Conservation (phyloP, 2,797 vertebrate genomes). For the Miichthys miiuy region DNA sequence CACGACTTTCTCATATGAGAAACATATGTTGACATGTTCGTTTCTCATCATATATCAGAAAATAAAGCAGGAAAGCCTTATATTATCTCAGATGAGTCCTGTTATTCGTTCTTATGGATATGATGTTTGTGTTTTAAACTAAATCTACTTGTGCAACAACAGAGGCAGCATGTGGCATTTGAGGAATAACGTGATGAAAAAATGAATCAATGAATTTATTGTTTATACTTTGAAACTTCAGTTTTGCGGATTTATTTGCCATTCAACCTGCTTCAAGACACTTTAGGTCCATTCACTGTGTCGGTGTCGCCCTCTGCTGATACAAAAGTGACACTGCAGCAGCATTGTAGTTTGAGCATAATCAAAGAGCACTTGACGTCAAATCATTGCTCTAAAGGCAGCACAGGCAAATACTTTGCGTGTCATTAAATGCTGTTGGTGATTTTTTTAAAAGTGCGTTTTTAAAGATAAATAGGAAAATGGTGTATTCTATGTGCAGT, state of each 20-base stretch:
- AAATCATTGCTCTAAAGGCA: neutral
- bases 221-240: neutral
- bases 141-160: neutral
- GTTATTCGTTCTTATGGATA: neutral
- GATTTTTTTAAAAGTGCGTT: neutral
- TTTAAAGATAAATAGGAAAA: neutral
- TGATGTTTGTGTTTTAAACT: neutral
- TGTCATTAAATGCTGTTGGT: neutral
- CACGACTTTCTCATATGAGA: neutral
- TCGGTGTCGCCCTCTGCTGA: conserved; percentile 59
- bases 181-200: neutral
- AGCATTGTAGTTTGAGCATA: neutral
- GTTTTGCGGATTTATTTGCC: neutral
- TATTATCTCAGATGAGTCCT: neutral
- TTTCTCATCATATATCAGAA: neutral
- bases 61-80: neutral
- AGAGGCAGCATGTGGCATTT: neutral
- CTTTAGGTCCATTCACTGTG: neutral
- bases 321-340: conserved; percentile 14
- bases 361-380: neutral
- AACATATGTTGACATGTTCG: neutral
- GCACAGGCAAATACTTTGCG: neutral
- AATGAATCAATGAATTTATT: neutral
- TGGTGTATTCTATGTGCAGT: neutral
- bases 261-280: too few relatives aligned